These are phyloP conservation scores for Xiphophorus hellerii DNA, from an alignment of 2,113 vertebrate genomes.

Conservation along the genomic window DNA sequence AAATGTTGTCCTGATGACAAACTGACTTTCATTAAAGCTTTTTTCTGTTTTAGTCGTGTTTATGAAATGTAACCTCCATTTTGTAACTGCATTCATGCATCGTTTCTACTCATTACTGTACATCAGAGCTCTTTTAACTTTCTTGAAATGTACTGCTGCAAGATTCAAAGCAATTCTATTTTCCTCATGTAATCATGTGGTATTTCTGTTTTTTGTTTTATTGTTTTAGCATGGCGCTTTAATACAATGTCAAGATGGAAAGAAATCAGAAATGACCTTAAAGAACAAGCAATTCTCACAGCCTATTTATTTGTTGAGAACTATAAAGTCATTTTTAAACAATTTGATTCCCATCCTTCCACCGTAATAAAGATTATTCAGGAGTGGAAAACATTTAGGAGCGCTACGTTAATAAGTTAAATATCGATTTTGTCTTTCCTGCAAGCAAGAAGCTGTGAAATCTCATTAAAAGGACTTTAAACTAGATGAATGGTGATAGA, in stretches of 20 bases:
- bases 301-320: no score
- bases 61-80: not conserved
- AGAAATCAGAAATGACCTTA: no score
- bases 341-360: not conserved
- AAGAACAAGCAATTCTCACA: no score
- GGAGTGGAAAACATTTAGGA: not conserved
- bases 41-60: not conserved
- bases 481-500: no score
- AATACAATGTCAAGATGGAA: no score
- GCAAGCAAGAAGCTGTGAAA: not conserved
- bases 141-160: not conserved
- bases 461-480: not conserved
- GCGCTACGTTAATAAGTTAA: not conserved
- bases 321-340: no score
- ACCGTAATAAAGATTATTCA: not conserved
- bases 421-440: not conserved
- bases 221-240: no score
- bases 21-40: not conserved
- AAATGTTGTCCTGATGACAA: constrained; percentile 4
- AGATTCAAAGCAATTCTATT: not conserved
- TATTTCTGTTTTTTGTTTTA: no score
- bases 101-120: no score
- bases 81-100: no score
- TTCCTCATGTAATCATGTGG: not conserved
- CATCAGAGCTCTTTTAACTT: not conserved